These are phyloP conservation scores for Ceraclea dissimilis DNA, from an alignment of 2,888 invertebrate species.

Conservation along the genomic window DNA sequence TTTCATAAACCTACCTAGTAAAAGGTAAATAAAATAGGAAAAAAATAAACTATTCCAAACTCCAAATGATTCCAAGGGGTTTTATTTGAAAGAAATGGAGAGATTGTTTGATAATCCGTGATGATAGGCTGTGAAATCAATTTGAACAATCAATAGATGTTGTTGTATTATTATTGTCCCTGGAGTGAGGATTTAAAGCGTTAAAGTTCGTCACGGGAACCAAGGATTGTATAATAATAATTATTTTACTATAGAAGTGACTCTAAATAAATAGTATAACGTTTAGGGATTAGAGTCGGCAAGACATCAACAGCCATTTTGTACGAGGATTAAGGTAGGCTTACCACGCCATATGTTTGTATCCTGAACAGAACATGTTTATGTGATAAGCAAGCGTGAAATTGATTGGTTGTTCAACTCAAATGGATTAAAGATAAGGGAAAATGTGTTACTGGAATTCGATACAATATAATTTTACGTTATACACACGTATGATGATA, in stretches of 20 bases:
- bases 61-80: no score
- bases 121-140: slow-evolving; percentile 24
- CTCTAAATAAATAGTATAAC: not conserved
- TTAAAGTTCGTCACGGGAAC: no score
- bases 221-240: no score
- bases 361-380: not conserved
- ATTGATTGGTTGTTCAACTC: not conserved
- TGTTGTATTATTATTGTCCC: no score
- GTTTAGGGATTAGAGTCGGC: not conserved
- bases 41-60: no score
- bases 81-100: no score
- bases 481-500: no score
- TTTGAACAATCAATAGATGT: slow-evolving; percentile 10
- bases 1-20: no score
- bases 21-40: no score
- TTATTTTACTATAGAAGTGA: not conserved
- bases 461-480: no score
- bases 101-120: slow-evolving; percentile 17
- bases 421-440: not conserved
- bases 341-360: not conserved
- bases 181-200: no score
- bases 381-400: not conserved
- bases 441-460: not conserved
- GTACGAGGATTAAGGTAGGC: not conserved
- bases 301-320: not conserved